Percentiles rank a stretch among this genome's conserved stretches.
Conservation (phyloP, 2,113 vertebrate genomes). For the Leptobrachium leishanense region DNA sequence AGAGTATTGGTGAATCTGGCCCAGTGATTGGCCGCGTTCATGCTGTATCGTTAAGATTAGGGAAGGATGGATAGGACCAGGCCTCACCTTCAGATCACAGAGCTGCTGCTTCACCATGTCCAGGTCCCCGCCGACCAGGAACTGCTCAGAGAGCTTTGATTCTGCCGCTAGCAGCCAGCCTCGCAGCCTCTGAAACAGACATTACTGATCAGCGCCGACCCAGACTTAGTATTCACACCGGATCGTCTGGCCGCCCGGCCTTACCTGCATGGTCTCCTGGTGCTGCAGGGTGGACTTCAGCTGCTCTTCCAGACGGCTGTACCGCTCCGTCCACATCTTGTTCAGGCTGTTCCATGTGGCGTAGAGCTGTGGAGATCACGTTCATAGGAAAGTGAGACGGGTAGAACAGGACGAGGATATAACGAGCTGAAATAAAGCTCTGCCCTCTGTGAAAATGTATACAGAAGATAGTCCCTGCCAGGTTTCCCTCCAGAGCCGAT, state of each 20-base stretch:
- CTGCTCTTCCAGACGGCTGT: constrained; percentile 75
- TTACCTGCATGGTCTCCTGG: constrained; percentile 81
- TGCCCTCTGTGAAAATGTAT: too few species aligned
- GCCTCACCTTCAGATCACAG: constrained; percentile 76
- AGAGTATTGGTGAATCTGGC: too few species aligned
- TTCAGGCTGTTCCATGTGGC: constrained; percentile 80
- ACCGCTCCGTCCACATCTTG: constrained; percentile 75
- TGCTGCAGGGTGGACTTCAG: constrained; percentile 70
- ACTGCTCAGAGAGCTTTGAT: constrained; percentile 72
- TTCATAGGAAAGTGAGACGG: too few species aligned
- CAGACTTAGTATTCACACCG: not conserved
- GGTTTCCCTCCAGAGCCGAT: too few species aligned
- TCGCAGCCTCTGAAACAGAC: constrained; percentile 67
- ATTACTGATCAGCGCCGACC: not conserved
- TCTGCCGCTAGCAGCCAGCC: constrained; percentile 80
- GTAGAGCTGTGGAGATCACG: constrained; percentile 69
- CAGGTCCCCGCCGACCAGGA: constrained; percentile 72
- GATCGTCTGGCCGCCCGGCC: not conserved
- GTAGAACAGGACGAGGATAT: too few species aligned
- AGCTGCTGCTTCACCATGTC: constrained; percentile 79
- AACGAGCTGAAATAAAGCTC: too few species aligned
- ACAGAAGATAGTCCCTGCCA: too few species aligned
- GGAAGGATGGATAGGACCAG: too few species aligned
- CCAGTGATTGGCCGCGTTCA: too few species aligned
- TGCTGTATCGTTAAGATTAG: too few species aligned